Conservation (phyloP, 2,797 vertebrate species). For the Pangasius macronema region DNA sequence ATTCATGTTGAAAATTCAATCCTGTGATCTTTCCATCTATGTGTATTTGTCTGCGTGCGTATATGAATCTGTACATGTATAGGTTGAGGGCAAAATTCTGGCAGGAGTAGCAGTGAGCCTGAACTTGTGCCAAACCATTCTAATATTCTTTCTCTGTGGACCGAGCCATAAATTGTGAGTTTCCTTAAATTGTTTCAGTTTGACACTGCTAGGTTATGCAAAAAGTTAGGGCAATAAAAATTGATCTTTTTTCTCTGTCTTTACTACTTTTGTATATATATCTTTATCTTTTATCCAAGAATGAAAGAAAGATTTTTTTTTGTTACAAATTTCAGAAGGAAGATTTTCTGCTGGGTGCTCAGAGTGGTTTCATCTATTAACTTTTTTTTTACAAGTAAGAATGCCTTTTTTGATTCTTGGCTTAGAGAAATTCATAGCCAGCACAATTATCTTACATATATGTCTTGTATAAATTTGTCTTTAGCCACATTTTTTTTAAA, state of each 20-base stretch:
- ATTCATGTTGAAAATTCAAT: background rate
- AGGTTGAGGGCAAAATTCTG: slow-evolving; percentile 48
- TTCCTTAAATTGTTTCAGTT: background rate
- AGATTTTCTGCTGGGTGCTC: background rate
- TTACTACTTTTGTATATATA: background rate
- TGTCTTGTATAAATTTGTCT: background rate
- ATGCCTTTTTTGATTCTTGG: background rate
- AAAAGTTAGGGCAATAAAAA: background rate
- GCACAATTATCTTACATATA: background rate
- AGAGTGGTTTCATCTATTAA: slow-evolving; percentile 12
- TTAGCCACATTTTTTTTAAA: background rate
- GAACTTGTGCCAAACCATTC: slow-evolving; percentile 34
- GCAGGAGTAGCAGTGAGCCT: slow-evolving; percentile 23
- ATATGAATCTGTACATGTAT: slow-evolving; percentile 28
- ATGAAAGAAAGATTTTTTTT: background rate
- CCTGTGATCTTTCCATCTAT: background rate
- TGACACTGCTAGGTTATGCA: background rate
- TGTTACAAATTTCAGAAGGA: slow-evolving; percentile 55
- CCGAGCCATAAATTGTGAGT: slow-evolving; percentile 65
- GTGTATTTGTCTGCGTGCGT: background rate
- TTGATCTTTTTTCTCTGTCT: background rate
- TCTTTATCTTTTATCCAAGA: background rate
- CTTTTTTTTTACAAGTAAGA: slow-evolving; percentile 40
- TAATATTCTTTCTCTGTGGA: slow-evolving; percentile 39
- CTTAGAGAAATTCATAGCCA: background rate